Evolutionary conservation across 1,140 invertebrate genomes (phyloP).

Genomic region (Subanguina moxae): DNA sequence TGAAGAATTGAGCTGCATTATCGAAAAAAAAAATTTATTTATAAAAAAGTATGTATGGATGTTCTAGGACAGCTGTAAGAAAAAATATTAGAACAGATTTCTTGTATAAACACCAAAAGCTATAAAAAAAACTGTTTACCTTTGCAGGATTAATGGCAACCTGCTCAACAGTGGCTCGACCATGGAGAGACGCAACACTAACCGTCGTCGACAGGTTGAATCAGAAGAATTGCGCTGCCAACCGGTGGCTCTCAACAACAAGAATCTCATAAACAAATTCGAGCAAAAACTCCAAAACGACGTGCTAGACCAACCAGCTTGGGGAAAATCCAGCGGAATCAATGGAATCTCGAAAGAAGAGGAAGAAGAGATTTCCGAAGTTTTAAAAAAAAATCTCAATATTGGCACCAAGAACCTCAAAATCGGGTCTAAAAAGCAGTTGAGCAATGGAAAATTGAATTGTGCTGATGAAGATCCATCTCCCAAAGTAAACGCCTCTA

Average conservation of each 20-base stretch:
- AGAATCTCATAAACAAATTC: constrained; percentile 35
- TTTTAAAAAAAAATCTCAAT: neutral
- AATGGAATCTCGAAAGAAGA: neutral
- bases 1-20: no score
- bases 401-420: neutral
- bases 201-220: constrained; percentile 50
- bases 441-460: neutral
- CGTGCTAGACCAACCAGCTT: constrained; percentile 7
- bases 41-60: no score
- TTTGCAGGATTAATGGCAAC: constrained; percentile 26
- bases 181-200: constrained; percentile 45
- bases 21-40: no score
- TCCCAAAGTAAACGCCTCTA: neutral
- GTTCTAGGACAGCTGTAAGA: neutral
- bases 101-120: no score
- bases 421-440: neutral
- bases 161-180: neutral
- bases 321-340: neutral
- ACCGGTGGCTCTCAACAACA: neutral
- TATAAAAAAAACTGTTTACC: constrained; percentile 5
- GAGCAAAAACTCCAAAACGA: constrained; percentile 23
- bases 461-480: neutral
- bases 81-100: no score
- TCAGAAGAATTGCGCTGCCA: constrained; percentile 36
- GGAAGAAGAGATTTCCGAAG: neutral